A percentile compares a stretch with the other conserved stretches of the same genome.
These are phyloP conservation scores for Musca vetustissima DNA, from an alignment of 1,140 invertebrate genomes.

Conservation along the genomic window DNA sequence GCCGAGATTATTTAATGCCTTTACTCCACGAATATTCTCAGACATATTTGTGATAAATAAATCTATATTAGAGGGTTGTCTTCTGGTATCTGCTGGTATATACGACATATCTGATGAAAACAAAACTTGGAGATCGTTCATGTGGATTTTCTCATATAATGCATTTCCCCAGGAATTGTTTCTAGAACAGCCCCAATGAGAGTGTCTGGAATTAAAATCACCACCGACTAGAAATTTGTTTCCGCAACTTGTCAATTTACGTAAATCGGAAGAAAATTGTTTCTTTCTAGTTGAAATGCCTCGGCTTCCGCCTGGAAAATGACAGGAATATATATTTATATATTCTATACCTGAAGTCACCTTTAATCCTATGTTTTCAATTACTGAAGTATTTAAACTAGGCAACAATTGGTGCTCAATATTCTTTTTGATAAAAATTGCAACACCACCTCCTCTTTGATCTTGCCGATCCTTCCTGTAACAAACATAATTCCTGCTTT, in stretches of 20 bases:
- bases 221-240: background rate
- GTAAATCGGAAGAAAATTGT: background rate
- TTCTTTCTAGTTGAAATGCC: background rate
- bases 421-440: background rate
- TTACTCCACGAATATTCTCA: too few species aligned
- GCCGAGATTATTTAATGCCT: too few species aligned
- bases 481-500: background rate
- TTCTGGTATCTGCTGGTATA: too few species aligned
- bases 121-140: too few species aligned
- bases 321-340: background rate
- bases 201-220: background rate
- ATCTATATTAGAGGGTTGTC: too few species aligned
- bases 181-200: background rate
- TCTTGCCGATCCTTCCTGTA: background rate
- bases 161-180: too few species aligned
- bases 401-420: background rate
- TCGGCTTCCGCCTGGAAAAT: background rate
- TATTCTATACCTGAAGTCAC: background rate
- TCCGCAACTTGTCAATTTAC: background rate
- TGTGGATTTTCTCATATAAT: too few species aligned
- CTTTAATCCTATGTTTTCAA: background rate
- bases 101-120: too few species aligned
- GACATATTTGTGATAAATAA: too few species aligned
- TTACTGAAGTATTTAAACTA: background rate
- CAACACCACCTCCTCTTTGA: background rate